A percentile compares a stretch with the other conserved stretches of the same genome.
phyloP scores from a whole-genome alignment of 2,797 vertebrate genomes.

The Propithecus deckenii region DNA sequence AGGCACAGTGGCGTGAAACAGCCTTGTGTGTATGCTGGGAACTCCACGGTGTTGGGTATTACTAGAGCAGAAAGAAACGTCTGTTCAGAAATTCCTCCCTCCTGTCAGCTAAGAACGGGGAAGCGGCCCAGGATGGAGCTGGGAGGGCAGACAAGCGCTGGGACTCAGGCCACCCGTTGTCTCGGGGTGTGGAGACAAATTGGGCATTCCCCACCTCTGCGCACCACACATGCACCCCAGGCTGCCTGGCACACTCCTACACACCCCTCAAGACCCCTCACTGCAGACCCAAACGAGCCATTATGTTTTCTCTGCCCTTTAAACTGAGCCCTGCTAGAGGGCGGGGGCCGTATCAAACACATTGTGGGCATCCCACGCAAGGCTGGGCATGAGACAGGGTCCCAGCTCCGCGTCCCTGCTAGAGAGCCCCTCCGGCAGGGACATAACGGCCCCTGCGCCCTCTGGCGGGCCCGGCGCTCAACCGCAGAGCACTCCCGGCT shows the following conservation, averaged over 20 bases:
- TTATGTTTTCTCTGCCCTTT: neutral
- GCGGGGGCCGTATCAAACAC: neutral
- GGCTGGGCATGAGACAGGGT: neutral
- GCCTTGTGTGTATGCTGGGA: neutral
- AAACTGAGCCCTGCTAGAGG: neutral
- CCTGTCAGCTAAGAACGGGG: neutral
- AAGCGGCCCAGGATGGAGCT: neutral
- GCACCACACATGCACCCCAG: neutral
- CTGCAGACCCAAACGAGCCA: neutral
- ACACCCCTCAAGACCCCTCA: neutral
- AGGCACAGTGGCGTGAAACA: neutral
- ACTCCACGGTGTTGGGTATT: neutral
- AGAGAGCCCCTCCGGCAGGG: neutral
- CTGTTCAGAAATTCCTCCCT: slow-evolving; percentile 6
- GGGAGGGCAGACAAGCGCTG: neutral
- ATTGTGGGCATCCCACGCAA: fast-evolving
- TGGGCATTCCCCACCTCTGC: neutral
- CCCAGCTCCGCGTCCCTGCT: neutral
- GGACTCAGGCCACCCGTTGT: neutral
- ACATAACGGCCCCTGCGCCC: slow-evolving; percentile 51
- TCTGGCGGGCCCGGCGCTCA: slow-evolving; percentile 25
- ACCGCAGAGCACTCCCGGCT: neutral
- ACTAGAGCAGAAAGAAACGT: neutral
- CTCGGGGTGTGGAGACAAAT: neutral
- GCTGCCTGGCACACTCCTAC: slow-evolving; percentile 16